These are phyloP conservation scores for Gryllus bimaculatus DNA, from an alignment of 1,140 invertebrate species.

Conservation along the genomic window DNA sequence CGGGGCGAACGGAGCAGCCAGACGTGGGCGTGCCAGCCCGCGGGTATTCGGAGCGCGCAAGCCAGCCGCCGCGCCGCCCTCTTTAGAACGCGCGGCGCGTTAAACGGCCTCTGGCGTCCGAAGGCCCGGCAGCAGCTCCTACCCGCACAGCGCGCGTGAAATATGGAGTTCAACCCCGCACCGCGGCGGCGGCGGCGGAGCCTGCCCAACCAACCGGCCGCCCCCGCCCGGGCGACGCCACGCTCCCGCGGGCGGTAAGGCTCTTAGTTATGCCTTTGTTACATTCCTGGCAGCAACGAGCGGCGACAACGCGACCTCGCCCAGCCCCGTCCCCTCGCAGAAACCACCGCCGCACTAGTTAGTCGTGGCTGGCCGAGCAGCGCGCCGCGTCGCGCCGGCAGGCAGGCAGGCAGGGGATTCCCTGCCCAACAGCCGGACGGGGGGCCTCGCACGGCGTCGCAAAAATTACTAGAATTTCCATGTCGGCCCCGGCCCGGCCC, in stretches of 20 bases:
- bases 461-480: conserved; percentile 6
- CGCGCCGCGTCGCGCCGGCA: too few species aligned
- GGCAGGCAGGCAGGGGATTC: background rate
- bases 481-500: background rate
- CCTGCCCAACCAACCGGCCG: too few species aligned
- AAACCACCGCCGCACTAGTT: background rate
- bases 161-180: background rate
- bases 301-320: background rate
- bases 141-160: background rate
- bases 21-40: too few species aligned
- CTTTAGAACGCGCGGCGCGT: background rate
- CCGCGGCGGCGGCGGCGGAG: too few species aligned
- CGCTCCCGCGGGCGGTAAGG: background rate
- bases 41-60: too few species aligned
- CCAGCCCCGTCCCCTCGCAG: background rate
- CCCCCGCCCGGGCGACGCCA: too few species aligned
- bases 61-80: background rate
- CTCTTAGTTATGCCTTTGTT: conserved; percentile 4
- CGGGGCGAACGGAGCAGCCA: too few species aligned
- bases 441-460: background rate
- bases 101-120: background rate
- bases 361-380: background rate
- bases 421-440: background rate
- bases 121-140: too few species aligned
- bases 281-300: background rate